Evolutionary conservation across 1,140 invertebrate species (phyloP).

Genomic region (Hestina assimilis): DNA sequence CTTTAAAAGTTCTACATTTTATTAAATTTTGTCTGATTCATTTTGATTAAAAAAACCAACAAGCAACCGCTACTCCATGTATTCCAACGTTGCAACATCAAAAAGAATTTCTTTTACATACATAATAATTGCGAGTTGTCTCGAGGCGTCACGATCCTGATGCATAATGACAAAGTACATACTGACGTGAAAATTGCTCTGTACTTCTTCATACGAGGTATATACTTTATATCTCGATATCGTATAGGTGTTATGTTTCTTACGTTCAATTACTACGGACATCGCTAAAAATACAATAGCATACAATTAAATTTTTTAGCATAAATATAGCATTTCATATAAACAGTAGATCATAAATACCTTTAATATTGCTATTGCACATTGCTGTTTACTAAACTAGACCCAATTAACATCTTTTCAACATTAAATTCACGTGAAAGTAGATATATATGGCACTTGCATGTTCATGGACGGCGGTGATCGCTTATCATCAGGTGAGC

Average conservation of each 20-base stretch:
- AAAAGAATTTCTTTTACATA: conserved; percentile 77
- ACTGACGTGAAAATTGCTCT: conserved; percentile 75
- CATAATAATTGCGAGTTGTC: conserved; percentile 77
- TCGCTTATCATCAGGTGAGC: too few relatives aligned
- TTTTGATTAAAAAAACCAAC: not conserved
- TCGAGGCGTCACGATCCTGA: conserved; percentile 76
- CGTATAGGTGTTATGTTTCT: conserved; percentile 17
- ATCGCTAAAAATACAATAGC: not conserved
- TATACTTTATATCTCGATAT: conserved; percentile 15
- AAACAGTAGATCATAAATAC: too few relatives aligned
- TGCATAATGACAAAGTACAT: conserved; percentile 76
- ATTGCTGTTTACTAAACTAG: too few relatives aligned
- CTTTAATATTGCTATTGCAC: too few relatives aligned
- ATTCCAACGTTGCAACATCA: conserved; percentile 47
- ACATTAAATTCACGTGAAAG: too few relatives aligned
- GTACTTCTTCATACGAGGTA: conserved; percentile 45
- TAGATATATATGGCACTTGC: too few relatives aligned
- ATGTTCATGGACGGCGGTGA: too few relatives aligned
- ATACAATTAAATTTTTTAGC: not conserved
- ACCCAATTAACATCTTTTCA: too few relatives aligned
- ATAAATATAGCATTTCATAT: not conserved
- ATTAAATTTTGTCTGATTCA: too few relatives aligned
- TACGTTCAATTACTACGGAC: conserved; percentile 12
- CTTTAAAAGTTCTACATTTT: too few relatives aligned
- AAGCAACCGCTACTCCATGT: conserved; percentile 30